These are phyloP conservation scores for Xenopus borealis DNA, from an alignment of 2,113 vertebrate species.

Conservation along the genomic window DNA sequence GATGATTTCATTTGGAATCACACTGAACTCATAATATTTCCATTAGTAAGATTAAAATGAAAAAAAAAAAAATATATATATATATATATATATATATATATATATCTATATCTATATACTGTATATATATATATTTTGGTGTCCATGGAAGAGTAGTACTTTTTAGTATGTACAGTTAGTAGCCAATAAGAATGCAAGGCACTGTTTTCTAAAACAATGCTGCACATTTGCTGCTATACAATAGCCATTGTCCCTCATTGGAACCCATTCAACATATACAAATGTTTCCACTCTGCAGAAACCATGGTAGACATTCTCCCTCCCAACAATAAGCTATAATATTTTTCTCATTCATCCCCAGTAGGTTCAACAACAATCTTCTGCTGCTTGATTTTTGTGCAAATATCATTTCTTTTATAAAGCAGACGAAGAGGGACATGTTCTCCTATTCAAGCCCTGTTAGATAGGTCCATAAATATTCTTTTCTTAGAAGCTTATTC, in stretches of 20 bases:
- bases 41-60: too few relatives aligned
- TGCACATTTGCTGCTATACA: neutral
- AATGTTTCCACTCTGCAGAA: neutral
- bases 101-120: too few relatives aligned
- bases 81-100: too few relatives aligned
- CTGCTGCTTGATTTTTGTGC: neutral
- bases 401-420: neutral
- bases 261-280: neutral
- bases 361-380: neutral
- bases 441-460: neutral
- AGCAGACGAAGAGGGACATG: too few relatives aligned
- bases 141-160: too few relatives aligned
- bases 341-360: neutral
- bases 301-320: neutral
- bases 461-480: neutral
- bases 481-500: neutral
- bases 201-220: too few relatives aligned
- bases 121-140: too few relatives aligned
- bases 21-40: too few relatives aligned
- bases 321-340: neutral
- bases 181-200: too few relatives aligned
- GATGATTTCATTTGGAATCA: too few relatives aligned
- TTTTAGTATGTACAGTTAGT: too few relatives aligned
- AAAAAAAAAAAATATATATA: too few relatives aligned
- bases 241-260: conserved; percentile 1